phyloP scores from a whole-genome alignment of 2,113 vertebrate species.

The Columba janthina region DNA sequence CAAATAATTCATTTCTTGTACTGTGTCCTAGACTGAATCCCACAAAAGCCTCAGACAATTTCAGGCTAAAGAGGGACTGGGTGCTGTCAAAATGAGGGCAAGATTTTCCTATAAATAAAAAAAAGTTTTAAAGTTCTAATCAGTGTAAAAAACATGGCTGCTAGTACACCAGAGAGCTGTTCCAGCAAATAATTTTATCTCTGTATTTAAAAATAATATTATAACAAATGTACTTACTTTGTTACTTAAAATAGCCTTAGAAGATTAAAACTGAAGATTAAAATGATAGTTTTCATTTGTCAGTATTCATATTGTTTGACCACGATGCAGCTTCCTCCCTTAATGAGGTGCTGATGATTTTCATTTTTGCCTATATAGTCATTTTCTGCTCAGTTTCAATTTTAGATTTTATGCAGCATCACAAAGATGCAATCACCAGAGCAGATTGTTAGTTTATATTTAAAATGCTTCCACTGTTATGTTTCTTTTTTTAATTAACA shows the following conservation, averaged over 20 bases:
- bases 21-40: neutral
- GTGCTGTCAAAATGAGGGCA: neutral
- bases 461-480: conserved; percentile 30
- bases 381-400: conserved; percentile 56
- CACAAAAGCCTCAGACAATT: neutral
- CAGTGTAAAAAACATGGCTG: neutral
- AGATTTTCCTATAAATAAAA: neutral
- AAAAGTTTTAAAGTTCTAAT: neutral
- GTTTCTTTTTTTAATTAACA: conserved; percentile 15
- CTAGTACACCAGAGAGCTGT: neutral
- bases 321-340: neutral
- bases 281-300: conserved; percentile 13
- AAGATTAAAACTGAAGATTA: conserved; percentile 31
- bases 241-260: conserved; percentile 19
- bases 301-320: neutral
- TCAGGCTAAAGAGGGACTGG: neutral
- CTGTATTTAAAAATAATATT: conserved; percentile 31
- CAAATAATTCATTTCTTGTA: neutral
- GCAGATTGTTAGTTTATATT: conserved; percentile 41
- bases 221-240: neutral
- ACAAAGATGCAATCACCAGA: conserved; percentile 12
- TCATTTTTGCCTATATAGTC: conserved; percentile 7
- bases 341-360: conserved; percentile 16
- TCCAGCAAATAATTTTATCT: neutral
- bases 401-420: conserved; percentile 31